A percentile compares a stretch with the other conserved stretches of the same genome.
These are phyloP conservation scores for Tridacna crocea DNA, from an alignment of 2,888 invertebrate species.

Conservation along the genomic window DNA sequence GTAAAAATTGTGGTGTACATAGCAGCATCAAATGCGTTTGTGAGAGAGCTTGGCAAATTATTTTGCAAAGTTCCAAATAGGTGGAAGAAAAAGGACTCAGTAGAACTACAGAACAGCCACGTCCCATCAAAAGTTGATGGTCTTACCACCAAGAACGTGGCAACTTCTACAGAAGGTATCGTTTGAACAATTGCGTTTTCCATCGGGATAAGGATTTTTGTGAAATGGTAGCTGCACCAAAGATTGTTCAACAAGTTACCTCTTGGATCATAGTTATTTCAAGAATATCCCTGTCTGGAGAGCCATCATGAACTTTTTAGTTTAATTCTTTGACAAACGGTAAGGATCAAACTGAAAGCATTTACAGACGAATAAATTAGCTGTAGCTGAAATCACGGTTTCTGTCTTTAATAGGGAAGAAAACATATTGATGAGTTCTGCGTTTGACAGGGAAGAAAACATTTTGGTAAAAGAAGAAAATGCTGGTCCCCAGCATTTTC, in stretches of 20 bases:
- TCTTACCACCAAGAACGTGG: constrained; percentile 19
- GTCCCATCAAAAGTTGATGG: background rate
- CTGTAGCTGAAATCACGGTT: no score
- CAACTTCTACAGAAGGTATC: constrained; percentile 30
- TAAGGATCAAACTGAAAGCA: no score
- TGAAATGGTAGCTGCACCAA: no score
- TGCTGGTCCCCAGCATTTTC: constrained; percentile 1
- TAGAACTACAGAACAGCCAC: constrained; percentile 44
- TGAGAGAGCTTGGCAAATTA: constrained; percentile 37
- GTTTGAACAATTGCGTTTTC: background rate
- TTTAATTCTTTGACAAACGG: no score
- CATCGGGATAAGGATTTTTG: background rate
- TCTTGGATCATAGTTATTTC: no score
- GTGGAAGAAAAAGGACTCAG: constrained; percentile 25
- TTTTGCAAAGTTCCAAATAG: constrained; percentile 31
- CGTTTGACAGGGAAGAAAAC: no score
- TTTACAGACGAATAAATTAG: no score
- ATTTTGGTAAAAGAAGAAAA: background rate
- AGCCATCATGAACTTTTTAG: no score
- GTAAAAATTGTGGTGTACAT: constrained; percentile 55
- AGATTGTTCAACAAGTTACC: no score
- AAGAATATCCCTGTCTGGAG: no score
- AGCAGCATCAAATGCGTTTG: constrained; percentile 49
- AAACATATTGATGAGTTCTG: background rate
- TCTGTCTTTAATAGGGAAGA: no score